Base-by-base conservation (phyloP, 2,888 invertebrate genomes). In the Agrotis puta region DNA sequence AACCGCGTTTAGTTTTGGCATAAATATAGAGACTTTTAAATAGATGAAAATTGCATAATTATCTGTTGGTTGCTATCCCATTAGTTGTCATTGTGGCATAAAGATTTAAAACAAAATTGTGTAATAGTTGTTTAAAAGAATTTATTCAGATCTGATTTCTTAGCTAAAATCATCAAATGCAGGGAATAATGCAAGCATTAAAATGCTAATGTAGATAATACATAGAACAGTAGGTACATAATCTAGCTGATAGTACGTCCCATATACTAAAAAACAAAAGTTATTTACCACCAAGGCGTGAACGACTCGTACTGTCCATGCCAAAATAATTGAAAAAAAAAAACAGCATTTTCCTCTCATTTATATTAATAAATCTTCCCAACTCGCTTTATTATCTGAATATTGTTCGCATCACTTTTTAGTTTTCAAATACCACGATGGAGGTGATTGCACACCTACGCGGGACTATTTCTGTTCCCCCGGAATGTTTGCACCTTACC, bases 401-500 rank as follows among this genome's bases (percentile, higher is more conserved):
- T 71, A 78, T 70, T 76, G 72, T 73, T 85, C 22, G 24, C 70
- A 70, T 67, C 48, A 59, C 57, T 77, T 78, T 76, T 82, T 69
- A 70, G 79, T 79, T 79, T 77, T 66, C 79, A 68, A 71, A 78
- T 69, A 85, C 66, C 74, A 74, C 77, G 79, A 81, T 77, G 74
- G 80, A 81, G 86, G 81, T 87, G 84, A 77, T 81, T 62, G 73
- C 61, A 83, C 83, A 86, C 90, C 90, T 84, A 91, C 90, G 87
- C 85, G 16, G 27, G 59, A 81, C 86, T 91, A 91, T 91, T 90
- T 90, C 82, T 73, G 84, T 77, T 71, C 71, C 39, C 39, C 39
- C 58, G 89, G 90, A 87, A 90, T 91, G 87, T 88, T 82, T 77
- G 79, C 90, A 90, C 89, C 90, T 91, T 88, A 77, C 77, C 70